Conservation (phyloP, 2,888 invertebrate species). For the Notodonta dromedarius region DNA sequence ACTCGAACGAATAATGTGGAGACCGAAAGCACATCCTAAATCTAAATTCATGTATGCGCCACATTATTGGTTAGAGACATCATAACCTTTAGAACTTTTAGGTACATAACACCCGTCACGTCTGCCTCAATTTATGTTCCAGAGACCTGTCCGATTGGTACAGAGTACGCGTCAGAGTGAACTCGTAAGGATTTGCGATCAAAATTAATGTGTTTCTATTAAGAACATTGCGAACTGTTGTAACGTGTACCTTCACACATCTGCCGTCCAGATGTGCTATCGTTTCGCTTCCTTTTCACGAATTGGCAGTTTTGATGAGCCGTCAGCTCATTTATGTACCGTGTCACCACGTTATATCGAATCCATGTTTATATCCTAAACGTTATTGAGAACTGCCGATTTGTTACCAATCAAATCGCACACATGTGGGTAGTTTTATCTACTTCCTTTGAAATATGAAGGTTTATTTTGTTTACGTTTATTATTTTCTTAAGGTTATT, state of each 20-base stretch:
- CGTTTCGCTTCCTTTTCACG: conserved; percentile 72
- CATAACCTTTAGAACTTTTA: conserved; percentile 43
- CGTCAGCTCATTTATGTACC: conserved; percentile 31
- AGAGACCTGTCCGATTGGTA: conserved; percentile 91
- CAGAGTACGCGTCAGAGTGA: conserved; percentile 93
- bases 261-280: conserved; percentile 81
- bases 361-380: conserved; percentile 26
- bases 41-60: conserved; percentile 15
- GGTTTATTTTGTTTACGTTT: conserved; percentile 25
- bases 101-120: conserved; percentile 72
- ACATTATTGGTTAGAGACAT: conserved; percentile 28
- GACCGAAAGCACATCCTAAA: background rate
- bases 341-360: conserved; percentile 26
- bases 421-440: conserved; percentile 63
- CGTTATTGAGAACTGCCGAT: conserved; percentile 68
- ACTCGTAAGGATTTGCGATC: conserved; percentile 89
- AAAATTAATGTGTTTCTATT: conserved; percentile 80
- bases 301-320: conserved; percentile 74
- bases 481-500: conserved; percentile 14
- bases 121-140: conserved; percentile 81
- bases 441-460: conserved; percentile 55
- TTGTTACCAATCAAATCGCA: conserved; percentile 56
- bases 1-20: conserved; percentile 38
- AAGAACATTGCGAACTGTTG: conserved; percentile 77
- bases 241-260: conserved; percentile 80